These are phyloP conservation scores for Pygoscelis adeliae DNA, from an alignment of 2,113 vertebrate genomes.

Conservation along the genomic window DNA sequence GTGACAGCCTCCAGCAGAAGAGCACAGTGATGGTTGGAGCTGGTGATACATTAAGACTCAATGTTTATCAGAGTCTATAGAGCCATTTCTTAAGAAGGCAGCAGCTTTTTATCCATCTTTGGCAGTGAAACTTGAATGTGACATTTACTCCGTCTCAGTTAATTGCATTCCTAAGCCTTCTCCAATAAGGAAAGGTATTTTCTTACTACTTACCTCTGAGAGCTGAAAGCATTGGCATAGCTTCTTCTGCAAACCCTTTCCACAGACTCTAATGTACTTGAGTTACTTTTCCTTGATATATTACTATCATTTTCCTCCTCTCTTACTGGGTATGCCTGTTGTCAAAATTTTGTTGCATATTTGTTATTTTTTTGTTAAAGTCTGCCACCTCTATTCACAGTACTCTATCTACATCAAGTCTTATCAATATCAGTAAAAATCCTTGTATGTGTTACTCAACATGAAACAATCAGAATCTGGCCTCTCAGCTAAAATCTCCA, in stretches of 20 bases:
- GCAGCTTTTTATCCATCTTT: not conserved
- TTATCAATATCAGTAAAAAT: not conserved
- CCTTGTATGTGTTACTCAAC: not conserved
- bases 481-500: not conserved
- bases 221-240: not conserved
- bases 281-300: not conserved
- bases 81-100: not conserved
- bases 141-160: not conserved
- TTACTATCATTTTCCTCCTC: not conserved
- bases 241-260: not conserved
- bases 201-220: fast-evolving
- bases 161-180: not conserved
- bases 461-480: not conserved
- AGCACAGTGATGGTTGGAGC: not conserved
- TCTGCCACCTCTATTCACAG: not conserved
- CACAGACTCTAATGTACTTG: not conserved
- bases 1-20: not conserved
- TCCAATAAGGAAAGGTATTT: not conserved
- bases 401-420: not conserved
- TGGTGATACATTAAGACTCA: not conserved
- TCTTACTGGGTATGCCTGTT: not conserved
- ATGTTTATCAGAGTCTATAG: not conserved
- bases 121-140: not conserved
- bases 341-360: not conserved
- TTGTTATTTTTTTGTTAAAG: not conserved